Conservation (phyloP, 2,797 vertebrate species). For the Scolopax rusticola region DNA sequence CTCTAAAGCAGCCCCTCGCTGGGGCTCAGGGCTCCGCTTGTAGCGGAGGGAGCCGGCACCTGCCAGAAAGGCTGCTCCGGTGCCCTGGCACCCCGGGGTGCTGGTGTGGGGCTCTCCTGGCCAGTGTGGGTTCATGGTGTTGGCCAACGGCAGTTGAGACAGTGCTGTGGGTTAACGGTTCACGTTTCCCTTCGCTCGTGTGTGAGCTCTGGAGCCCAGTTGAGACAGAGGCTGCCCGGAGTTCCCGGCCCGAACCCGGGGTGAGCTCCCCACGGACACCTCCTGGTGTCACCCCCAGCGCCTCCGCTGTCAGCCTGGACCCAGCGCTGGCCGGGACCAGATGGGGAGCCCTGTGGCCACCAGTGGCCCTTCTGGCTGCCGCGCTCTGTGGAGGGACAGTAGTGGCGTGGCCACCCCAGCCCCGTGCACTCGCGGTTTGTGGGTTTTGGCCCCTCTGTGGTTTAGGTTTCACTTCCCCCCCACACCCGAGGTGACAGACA, state of each 20-base stretch:
- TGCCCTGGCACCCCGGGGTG: fast-evolving
- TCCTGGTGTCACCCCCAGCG: background rate
- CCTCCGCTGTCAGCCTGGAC: fast-evolving
- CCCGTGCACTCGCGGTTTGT: fast-evolving
- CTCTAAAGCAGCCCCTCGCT: background rate
- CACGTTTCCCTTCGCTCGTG: fast-evolving
- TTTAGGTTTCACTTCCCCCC: conserved; percentile 26
- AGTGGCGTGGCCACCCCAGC: fast-evolving
- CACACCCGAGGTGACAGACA: fast-evolving
- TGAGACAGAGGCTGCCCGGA: fast-evolving
- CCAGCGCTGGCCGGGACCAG: fast-evolving
- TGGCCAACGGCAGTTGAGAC: background rate
- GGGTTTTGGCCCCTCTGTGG: background rate
- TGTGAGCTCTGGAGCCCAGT: background rate
- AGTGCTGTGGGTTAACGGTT: fast-evolving
- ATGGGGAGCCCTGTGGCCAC: fast-evolving
- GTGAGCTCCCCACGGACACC: fast-evolving
- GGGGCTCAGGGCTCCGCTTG: fast-evolving
- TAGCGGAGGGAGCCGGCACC: fast-evolving
- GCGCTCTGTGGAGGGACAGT: fast-evolving
- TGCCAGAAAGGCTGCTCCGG: fast-evolving
- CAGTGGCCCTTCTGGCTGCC: fast-evolving
- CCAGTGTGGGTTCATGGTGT: fast-evolving
- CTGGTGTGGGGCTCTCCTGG: background rate
- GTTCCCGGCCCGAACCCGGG: background rate